These are phyloP conservation scores for Buceros bicornis DNA, from an alignment of 2,797 vertebrate genomes.

Conservation along the genomic window DNA sequence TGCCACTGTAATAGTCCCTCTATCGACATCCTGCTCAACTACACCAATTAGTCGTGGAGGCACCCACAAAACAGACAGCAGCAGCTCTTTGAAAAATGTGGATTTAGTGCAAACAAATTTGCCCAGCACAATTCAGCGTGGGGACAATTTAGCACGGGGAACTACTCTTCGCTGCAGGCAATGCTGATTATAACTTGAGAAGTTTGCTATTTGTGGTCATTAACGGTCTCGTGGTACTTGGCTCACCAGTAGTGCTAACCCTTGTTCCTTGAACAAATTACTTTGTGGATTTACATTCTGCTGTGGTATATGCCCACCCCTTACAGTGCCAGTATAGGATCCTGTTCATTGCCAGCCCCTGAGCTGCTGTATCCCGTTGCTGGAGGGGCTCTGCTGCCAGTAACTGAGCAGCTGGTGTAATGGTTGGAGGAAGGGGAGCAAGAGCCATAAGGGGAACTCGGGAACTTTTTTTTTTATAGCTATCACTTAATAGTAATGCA, in stretches of 20 bases:
- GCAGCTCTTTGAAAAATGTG: too few species aligned
- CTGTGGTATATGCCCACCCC: background rate
- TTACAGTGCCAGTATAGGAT: background rate
- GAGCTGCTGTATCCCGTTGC: background rate
- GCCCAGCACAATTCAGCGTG: too few species aligned
- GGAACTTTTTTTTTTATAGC: background rate
- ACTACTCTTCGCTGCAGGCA: too few species aligned
- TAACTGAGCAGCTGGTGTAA: rapidly evolving
- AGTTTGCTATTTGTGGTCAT: constrained; percentile 23
- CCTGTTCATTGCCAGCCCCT: background rate
- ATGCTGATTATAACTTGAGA: constrained; percentile 8
- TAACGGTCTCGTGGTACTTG: constrained; percentile 35
- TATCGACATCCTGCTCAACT: too few species aligned
- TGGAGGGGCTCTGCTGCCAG: background rate
- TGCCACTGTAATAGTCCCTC: too few species aligned
- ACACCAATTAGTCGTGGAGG: too few species aligned
- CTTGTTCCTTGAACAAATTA: constrained; percentile 37
- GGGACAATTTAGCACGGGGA: too few species aligned
- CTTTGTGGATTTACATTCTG: constrained; percentile 26
- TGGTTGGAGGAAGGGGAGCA: background rate
- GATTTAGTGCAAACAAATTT: too few species aligned
- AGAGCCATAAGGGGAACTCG: background rate
- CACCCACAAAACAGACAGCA: too few species aligned
- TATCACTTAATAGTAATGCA: constrained; percentile 44
- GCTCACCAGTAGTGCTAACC: constrained; percentile 32